A percentile compares a stretch with the other conserved stretches of the same genome.
Conservation (phyloP, 2,797 vertebrate genomes). For the Tenualosa thibaudeaui region DNA sequence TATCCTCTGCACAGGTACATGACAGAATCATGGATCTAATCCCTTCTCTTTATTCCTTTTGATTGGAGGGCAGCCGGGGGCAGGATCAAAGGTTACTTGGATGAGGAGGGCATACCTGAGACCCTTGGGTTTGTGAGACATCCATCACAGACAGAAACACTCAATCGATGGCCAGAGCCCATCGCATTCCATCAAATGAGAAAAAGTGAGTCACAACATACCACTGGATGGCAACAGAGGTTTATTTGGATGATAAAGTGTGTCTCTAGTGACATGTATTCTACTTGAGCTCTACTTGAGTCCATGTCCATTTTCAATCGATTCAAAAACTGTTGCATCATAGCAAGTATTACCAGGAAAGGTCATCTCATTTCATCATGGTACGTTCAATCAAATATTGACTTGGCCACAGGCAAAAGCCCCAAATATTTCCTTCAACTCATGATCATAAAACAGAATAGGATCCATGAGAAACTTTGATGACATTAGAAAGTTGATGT, state of each 20-base stretch:
- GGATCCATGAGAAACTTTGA: background rate
- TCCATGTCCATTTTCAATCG: background rate
- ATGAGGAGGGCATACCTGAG: background rate
- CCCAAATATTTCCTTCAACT: background rate
- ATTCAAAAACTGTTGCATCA: slow-evolving; percentile 30
- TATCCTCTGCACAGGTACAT: background rate
- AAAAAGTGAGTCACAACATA: slow-evolving; percentile 35
- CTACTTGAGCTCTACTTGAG: background rate
- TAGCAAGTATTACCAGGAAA: slow-evolving; percentile 12
- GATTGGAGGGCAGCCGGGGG: background rate
- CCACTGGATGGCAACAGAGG: slow-evolving; percentile 77
- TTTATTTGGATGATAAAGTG: slow-evolving; percentile 49
- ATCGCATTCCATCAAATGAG: background rate
- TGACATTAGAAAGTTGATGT: background rate
- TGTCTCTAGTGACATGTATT: slow-evolving; percentile 8
- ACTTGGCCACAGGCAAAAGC: background rate
- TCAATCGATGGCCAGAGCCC: background rate
- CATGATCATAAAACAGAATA: background rate
- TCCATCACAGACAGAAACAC: slow-evolving; percentile 16
- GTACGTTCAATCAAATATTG: background rate
- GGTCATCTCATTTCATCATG: slow-evolving; percentile 27
- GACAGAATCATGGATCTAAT: background rate
- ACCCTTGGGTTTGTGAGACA: background rate
- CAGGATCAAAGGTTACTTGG: slow-evolving; percentile 17
- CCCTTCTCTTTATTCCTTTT: background rate